phyloP scores from a whole-genome alignment of 2,113 vertebrate genomes.

The Dipodomys stephensi region DNA sequence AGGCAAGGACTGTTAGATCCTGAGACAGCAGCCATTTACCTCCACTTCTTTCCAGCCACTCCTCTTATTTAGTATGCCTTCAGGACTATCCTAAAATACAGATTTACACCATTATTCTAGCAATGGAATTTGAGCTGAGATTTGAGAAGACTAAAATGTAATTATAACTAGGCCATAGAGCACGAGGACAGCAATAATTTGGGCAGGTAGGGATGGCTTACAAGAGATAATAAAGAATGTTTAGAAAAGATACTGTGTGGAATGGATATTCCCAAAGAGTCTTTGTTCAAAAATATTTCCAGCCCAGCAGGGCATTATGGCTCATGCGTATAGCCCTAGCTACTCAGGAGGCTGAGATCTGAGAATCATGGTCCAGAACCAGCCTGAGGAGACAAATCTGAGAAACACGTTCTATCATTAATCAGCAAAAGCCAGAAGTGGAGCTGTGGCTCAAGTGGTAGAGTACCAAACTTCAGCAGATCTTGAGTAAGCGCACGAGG shows the following conservation, averaged over 20 bases:
- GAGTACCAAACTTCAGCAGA: too few relatives aligned
- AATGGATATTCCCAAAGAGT: not conserved
- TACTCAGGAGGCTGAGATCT: too few relatives aligned
- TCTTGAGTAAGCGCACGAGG: too few relatives aligned
- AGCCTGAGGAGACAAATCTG: too few relatives aligned
- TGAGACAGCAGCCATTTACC: too few relatives aligned
- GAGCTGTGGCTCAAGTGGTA: too few relatives aligned
- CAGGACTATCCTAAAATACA: not conserved
- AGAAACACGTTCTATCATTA: too few relatives aligned
- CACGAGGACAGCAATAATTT: not conserved
- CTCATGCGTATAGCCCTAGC: too few relatives aligned
- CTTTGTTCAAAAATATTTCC: not conserved
- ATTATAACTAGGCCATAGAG: not conserved
- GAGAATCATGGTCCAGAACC: too few relatives aligned
- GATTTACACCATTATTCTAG: not conserved
- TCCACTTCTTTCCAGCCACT: not conserved
- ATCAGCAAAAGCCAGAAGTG: too few relatives aligned
- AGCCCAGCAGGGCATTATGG: not conserved
- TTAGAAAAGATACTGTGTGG: not conserved
- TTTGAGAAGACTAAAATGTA: not conserved
- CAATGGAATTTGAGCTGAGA: not conserved
- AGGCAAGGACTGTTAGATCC: too few relatives aligned
- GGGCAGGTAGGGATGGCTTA: not conserved
- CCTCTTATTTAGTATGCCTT: not conserved
- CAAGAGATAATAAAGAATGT: not conserved